Percentiles rank a stretch among this genome's conserved stretches.
phyloP scores from a whole-genome alignment of 2,888 invertebrate species.

The Pterobdella sp. region DNA sequence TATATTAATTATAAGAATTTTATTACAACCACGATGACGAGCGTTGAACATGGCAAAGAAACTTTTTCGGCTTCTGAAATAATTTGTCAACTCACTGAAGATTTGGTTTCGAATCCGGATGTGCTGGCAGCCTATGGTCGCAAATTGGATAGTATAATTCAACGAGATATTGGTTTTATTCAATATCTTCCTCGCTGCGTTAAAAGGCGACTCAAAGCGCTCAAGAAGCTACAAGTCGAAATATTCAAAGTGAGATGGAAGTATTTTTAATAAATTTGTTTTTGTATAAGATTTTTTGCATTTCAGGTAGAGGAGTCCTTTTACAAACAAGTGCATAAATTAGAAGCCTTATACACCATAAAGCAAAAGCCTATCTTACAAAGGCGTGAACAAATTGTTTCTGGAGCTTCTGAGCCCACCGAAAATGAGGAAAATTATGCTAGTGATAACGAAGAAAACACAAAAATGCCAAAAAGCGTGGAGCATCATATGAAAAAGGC shows the following conservation, averaged over 20 bases:
- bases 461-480: background rate
- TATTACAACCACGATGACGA: background rate
- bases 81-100: conserved; percentile 6
- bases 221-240: conserved; percentile 25
- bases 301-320: conserved; percentile 2
- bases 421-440: background rate
- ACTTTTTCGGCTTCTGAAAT: background rate
- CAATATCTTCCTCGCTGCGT: conserved; percentile 3
- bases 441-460: background rate
- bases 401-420: background rate
- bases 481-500: background rate
- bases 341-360: background rate
- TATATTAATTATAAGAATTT: no score
- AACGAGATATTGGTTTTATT: conserved; percentile 18
- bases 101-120: conserved; percentile 19
- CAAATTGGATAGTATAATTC: conserved; percentile 24
- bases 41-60: background rate
- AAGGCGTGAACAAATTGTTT: background rate
- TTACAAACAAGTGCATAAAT: background rate
- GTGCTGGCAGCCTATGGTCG: conserved; percentile 24
- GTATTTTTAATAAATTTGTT: background rate
- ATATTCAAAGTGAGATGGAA: conserved; percentile 10
- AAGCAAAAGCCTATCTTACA: background rate
- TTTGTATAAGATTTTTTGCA: background rate
- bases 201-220: conserved; percentile 24